Evolutionary conservation across 2,797 vertebrate species (phyloP).

Genomic region (Cuculus canorus): DNA sequence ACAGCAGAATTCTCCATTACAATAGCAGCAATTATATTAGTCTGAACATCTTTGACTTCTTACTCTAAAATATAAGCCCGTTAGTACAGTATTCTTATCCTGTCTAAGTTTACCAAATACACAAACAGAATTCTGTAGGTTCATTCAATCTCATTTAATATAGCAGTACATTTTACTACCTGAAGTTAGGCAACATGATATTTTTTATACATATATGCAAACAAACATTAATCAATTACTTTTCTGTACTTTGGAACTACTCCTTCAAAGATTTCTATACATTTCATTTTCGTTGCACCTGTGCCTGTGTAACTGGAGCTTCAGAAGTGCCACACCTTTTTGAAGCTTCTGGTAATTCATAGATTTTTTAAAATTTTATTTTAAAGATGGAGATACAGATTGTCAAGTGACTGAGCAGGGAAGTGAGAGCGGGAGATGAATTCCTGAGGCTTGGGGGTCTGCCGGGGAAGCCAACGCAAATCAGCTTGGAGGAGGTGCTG

Average conservation of each 20-base stretch:
- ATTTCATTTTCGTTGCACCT: background rate
- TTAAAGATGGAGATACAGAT: background rate
- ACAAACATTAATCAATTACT: background rate
- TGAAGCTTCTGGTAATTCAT: background rate
- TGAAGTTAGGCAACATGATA: background rate
- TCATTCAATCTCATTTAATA: background rate
- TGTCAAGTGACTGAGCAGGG: background rate
- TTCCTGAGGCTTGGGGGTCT: background rate
- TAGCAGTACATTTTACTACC: background rate
- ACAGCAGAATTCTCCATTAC: background rate
- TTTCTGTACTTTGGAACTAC: background rate
- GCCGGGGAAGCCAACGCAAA: background rate
- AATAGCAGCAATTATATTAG: fast-evolving
- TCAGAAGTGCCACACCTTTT: background rate
- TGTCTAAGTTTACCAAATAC: background rate
- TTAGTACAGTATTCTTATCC: background rate
- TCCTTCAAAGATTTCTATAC: background rate
- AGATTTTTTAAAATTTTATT: background rate
- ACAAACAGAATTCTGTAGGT: background rate
- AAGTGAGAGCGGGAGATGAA: background rate
- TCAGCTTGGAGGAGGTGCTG: background rate
- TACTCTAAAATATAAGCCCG: background rate
- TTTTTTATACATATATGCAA: background rate
- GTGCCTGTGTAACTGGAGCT: background rate
- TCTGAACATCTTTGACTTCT: background rate